Evolutionary conservation across 2,888 invertebrate species (phyloP), one percentile per base, ranked within the genome.

Genomic region (Dimorphilus gyrociliatus): DNA sequence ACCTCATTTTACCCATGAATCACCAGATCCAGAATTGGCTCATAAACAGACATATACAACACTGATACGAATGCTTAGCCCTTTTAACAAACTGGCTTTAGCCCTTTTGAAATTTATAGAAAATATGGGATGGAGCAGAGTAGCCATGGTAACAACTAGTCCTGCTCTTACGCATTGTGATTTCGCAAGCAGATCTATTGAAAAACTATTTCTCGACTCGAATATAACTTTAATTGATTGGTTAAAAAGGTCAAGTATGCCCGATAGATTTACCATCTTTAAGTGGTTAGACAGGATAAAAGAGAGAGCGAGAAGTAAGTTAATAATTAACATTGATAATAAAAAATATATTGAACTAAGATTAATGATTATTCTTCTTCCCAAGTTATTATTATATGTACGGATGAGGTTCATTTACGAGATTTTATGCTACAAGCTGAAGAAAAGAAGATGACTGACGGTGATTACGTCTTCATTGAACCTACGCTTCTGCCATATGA

Each of bases 1-100:
- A 5, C 50, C 51, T 2, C 40, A 46, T 27, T 46, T 50, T 28
- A 47, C 50, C 2, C 47, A 45, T 34, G 46, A 47, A 2, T 49
- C 53, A n/a, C 39, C 39, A 6, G 47, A 49, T 25, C 47, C 50
- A 18, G 24, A 23, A 4, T 39, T 53, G 3, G 43, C 41, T 1
- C 44, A 53, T 35, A 52, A 51, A 34, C 29, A 18, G 6, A 35
- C 39, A 10, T 50, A 43, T 29, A 42, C 36, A 19, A 50, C 51
- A 1, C 34, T 51, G 8, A 38, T 49, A 1, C 32, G 52, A 23
- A 41, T 50, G 2, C 44, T 47, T 12, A 44, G 46, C 14, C 47
- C 49, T 3, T 48, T 49, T 30, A 46, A 48, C 34, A 46, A 43
- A 28, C 35, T 51, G 30, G 50, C 47, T 15, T 37, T 7, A 27